phyloP scores from a whole-genome alignment of 2,888 invertebrate genomes.

The Griposia aprilina region DNA sequence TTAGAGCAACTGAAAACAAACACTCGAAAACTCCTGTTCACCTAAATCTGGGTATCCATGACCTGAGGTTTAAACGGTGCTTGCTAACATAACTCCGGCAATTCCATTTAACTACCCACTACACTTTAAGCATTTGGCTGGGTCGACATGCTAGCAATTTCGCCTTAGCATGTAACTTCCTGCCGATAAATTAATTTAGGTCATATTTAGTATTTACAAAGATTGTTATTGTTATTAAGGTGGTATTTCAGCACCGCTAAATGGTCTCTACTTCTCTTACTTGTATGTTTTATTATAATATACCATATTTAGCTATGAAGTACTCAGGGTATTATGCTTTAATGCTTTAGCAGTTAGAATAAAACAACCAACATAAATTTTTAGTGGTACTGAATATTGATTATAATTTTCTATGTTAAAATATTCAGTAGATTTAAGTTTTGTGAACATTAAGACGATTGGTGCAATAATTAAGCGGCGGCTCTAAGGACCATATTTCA shows the following conservation, averaged over 20 bases:
- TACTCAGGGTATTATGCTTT: not conserved
- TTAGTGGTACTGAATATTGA: conserved; percentile 2
- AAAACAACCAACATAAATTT: not conserved
- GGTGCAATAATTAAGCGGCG: not conserved
- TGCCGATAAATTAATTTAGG: conserved; percentile 7
- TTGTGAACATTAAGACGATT: not conserved
- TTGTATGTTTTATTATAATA: conserved; percentile 17
- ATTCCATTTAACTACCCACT: conserved; percentile 25
- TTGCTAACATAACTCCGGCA: not conserved
- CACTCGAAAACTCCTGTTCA: not conserved
- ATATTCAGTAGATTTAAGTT: not conserved
- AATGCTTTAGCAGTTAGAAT: conserved; percentile 7
- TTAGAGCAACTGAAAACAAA: conserved; percentile 1
- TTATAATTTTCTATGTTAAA: not conserved
- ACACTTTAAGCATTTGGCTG: not conserved
- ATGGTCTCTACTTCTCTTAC: not conserved
- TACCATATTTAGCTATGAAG: not conserved
- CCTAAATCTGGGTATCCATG: not conserved
- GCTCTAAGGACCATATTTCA: not conserved
- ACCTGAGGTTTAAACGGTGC: conserved; percentile 2
- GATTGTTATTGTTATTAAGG: not conserved
- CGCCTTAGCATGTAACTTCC: conserved; percentile 9
- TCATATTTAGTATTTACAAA: conserved; percentile 8
- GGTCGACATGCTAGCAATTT: conserved; percentile 17
- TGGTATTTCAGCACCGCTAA: conserved; percentile 9